phyloP scores from a whole-genome alignment of 2,888 invertebrate species.

The Callosobruchus maculatus region DNA sequence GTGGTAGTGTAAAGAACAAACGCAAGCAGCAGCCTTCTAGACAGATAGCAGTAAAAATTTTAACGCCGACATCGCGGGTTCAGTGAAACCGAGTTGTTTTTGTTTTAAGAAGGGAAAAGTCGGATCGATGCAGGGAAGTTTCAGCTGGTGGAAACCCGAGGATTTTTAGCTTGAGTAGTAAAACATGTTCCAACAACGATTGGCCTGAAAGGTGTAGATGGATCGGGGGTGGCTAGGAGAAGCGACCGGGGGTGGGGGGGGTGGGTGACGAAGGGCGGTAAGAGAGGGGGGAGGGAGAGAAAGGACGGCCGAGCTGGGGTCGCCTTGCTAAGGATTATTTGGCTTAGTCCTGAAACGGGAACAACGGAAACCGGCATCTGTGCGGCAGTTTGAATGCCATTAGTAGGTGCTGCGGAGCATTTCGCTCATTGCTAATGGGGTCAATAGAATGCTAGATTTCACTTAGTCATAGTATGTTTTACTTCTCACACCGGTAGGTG shows the following conservation, averaged over 20 bases:
- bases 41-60: neutral
- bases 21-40: no score
- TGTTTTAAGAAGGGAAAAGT: slow-evolving; percentile 12
- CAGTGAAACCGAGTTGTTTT: slow-evolving; percentile 5
- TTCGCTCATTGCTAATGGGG: no score
- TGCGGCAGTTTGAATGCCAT: neutral
- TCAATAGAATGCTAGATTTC: no score
- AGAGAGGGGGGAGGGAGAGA: neutral
- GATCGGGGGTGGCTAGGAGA: slow-evolving; percentile 5
- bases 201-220: slow-evolving; percentile 27
- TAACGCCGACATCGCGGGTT: neutral
- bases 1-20: no score
- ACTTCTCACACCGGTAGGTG: no score
- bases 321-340: neutral
- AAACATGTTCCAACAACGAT: slow-evolving; percentile 33
- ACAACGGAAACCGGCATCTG: neutral
- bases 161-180: slow-evolving; percentile 32
- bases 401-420: neutral
- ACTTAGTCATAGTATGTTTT: no score
- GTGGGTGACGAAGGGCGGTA: neutral
- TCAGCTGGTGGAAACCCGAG: slow-evolving; percentile 5
- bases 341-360: neutral
- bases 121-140: slow-evolving; percentile 3
- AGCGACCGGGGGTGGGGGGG: no score
- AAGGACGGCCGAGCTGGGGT: neutral